Evolutionary conservation across 1,140 invertebrate species (phyloP).

Genomic region (Metaphire vulgaris): DNA sequence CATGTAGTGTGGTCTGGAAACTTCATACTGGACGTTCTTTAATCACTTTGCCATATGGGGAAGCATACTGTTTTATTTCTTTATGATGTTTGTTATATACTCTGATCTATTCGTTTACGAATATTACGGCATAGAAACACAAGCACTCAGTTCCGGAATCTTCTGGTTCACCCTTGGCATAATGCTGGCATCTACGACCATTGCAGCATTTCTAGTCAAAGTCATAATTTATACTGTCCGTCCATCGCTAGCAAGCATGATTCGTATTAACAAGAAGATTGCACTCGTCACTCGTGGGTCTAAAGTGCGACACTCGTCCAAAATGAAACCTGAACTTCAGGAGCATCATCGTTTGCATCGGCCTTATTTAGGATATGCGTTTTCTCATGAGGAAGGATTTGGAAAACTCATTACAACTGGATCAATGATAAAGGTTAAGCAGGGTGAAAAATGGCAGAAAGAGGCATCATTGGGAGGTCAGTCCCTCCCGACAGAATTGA

Average conservation of each 20-base stretch:
- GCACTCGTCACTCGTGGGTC: too few species aligned
- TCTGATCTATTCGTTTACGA: conserved; percentile 12
- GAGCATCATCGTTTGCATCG: too few species aligned
- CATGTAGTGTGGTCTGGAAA: conserved; percentile 86
- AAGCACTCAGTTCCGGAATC: too few species aligned
- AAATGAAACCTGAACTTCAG: too few species aligned
- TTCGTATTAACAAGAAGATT: not conserved
- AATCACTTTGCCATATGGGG: conserved; percentile 95
- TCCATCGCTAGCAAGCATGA: not conserved
- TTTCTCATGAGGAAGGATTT: not conserved
- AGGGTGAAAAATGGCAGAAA: not conserved
- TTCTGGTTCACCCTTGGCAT: not conserved
- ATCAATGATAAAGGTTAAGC: not conserved
- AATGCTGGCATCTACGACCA: not conserved
- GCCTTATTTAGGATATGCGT: not conserved
- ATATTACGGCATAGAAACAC: not conserved
- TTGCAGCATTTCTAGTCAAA: not conserved
- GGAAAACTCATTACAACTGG: not conserved
- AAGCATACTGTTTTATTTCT: conserved; percentile 82
- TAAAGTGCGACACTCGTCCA: too few species aligned
- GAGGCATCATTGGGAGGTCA: not conserved
- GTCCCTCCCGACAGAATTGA: not conserved
- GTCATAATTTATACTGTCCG: not conserved
- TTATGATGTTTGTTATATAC: conserved; percentile 55
- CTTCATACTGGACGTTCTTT: conserved; percentile 89